Evolutionary conservation across 2,113 vertebrate species (phyloP), one percentile per base, ranked within the genome.

Genomic region (Tachysurus fulvidraco): DNA sequence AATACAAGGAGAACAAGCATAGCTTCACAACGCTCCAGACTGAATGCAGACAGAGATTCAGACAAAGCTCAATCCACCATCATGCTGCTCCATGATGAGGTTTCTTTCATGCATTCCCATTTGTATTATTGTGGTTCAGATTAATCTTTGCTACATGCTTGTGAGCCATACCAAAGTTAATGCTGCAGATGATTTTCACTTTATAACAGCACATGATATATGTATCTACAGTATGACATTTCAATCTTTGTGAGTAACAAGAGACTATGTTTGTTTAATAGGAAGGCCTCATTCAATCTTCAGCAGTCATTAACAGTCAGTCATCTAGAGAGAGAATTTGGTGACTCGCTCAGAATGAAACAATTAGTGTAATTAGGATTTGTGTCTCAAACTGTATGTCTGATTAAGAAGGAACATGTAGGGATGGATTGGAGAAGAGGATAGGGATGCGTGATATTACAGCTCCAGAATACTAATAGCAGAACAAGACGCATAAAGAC

Each of bases 311-410:
- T 82, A 64, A 21, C 23, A 64, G 46, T 82, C 60, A 64, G 80
- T 21, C 23, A 64, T 82, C 41, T 82, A 82, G 60, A 86, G 64
- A 86, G 74, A 67, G 30, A 44, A 57, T 71, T 86, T 59, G 23
- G 54, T 71, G 64, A 65, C 36, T 81, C 21, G 54, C 52, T 59
- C 52, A 69, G 52, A 86, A 86, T 59, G 64, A 81, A 81, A 86
- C 54, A 86, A 81, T 85, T 85, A 79, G 21, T 82, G 60, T 77
- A 69, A 81, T 86, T 81, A 80, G 76, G 60, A 55, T 71, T 59
- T 86, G 64, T 21, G 64, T 86, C 28, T 86, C 21, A 86, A 44
- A 71, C 28, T 67, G 46, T 80, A 55, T 36, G 21, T 65, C 1
- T 28, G 36, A 86, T 67, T 81, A 65, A 69, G 52, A 71, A 86